Base-by-base conservation (phyloP, 2,113 vertebrate species). In the Bos javanicus region DNA sequence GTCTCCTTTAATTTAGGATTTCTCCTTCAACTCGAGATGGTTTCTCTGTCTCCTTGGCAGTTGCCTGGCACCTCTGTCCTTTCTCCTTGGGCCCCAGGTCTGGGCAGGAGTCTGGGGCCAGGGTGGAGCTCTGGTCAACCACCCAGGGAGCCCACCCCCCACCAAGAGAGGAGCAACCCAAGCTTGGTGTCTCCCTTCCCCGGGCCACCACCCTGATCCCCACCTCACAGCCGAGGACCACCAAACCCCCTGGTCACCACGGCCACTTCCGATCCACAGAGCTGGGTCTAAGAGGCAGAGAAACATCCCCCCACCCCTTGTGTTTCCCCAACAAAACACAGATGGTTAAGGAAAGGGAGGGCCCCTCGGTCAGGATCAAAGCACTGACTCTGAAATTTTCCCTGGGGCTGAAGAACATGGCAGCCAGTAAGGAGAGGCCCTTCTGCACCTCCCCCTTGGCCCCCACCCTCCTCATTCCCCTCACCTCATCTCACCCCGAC, bases 151-250 rank as follows among this genome's bases (percentile, higher is more conserved):
- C 3, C 81, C 6, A 43, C n/a, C 52, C 30, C 3, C n/a, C 25
- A 26, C 9, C 23, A 4, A 14, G 21, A 33, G 43, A 36, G 12
- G 25, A n/a, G 25, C 46, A 14, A 48, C 54, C 12, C 36, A 28
- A 71, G 25, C 56, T 16, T 28, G 8, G 28, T 39, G 2, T 13
- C 17, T 33, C 50, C 43, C 59, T 46, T 50, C n/a, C 59, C n/a
- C 17, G 6, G 67, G 28, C 90, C 30, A 9, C 23, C 1, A 1
- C 14, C 60, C 14, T 25, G 6, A 14, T 50, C 21, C 36, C 59
- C n/a, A 4, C 39, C 33, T 90, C 7, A 1, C 57, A 46, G 21
- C 50, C 0, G 0, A 57, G 85, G 25, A 15, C 25, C 5, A 3
- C 36, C 14, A 3, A 12, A 5, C 39, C 5, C 39, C 56, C 19